phyloP scores from a whole-genome alignment of 1,140 invertebrate species.

The Oscheius sp. region DNA sequence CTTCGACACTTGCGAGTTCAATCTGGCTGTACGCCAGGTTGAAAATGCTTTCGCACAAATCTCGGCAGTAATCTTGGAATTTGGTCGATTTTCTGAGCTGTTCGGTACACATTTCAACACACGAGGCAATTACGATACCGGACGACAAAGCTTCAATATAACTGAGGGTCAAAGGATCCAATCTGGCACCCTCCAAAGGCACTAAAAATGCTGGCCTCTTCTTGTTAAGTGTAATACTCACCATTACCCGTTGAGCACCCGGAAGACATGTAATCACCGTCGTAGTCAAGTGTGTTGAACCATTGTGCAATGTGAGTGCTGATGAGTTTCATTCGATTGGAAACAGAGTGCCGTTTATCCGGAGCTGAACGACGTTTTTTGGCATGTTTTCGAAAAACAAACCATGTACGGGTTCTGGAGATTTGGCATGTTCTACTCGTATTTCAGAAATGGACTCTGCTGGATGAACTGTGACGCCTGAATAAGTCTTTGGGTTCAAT shows the following conservation, averaged over 20 bases:
- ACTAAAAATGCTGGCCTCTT: not conserved
- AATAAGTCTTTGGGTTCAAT: not conserved
- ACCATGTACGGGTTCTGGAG: too few relatives aligned
- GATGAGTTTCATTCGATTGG: not conserved
- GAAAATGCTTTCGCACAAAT: not conserved
- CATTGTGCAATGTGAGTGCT: constrained; percentile 5
- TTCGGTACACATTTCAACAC: not conserved
- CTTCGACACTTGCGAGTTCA: not conserved
- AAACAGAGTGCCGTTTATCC: not conserved
- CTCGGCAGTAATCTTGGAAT: not conserved
- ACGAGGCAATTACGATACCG: not conserved
- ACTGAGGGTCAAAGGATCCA: not conserved
- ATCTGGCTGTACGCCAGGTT: not conserved
- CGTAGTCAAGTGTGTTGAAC: constrained; percentile 6
- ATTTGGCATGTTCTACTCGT: too few relatives aligned
- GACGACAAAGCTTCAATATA: not conserved
- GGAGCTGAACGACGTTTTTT: too few relatives aligned
- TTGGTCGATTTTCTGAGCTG: not conserved
- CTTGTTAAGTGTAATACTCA: not conserved
- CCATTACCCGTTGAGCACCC: not conserved
- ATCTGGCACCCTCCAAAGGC: not conserved
- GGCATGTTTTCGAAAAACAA: too few relatives aligned
- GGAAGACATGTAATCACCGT: not conserved
- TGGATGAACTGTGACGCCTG: not conserved
- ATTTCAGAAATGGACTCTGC: too few relatives aligned